A percentile compares a stretch with the other conserved stretches of the same genome.
phyloP scores from a whole-genome alignment of 2,113 vertebrate species.

The Perccottus glenii region DNA sequence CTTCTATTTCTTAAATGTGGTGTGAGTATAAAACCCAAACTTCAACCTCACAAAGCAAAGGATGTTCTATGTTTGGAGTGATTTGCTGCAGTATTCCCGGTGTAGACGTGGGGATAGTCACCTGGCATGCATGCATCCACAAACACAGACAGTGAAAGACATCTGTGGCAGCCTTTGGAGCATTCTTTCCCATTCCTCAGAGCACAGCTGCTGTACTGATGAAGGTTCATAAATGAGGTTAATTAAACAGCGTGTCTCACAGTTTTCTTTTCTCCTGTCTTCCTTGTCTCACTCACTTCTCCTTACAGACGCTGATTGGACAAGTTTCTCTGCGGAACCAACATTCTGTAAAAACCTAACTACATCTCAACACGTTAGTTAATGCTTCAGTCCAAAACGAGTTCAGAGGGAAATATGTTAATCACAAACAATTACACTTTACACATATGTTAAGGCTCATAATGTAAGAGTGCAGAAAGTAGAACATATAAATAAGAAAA shows the following conservation, averaged over 20 bases:
- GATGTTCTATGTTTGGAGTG: neutral
- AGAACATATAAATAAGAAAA: no score
- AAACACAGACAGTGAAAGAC: conserved; percentile 14
- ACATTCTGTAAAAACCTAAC: conserved; percentile 1
- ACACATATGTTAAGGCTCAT: no score
- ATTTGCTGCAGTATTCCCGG: conserved; percentile 12
- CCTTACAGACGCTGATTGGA: conserved; percentile 3
- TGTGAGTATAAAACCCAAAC: neutral
- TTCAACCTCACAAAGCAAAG: neutral
- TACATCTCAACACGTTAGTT: neutral
- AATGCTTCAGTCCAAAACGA: neutral
- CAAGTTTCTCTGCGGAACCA: conserved; percentile 5
- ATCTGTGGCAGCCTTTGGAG: conserved; percentile 24
- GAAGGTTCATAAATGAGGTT: conserved; percentile 61
- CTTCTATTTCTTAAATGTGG: neutral
- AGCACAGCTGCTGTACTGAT: conserved; percentile 51
- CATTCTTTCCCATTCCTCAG: conserved; percentile 32
- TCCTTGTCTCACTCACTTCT: conserved; percentile 1
- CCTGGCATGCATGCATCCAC: neutral
- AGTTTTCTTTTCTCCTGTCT: conserved; percentile 19
- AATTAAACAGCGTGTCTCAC: conserved; percentile 64
- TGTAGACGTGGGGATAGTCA: conserved; percentile 5
- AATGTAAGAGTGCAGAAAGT: no score
- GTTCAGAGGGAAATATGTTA: no score
- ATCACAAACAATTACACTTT: no score